Percentiles rank a stretch among this genome's conserved stretches.
phyloP scores from a whole-genome alignment of 2,888 invertebrate species.

The Leucoptera coffeella region DNA sequence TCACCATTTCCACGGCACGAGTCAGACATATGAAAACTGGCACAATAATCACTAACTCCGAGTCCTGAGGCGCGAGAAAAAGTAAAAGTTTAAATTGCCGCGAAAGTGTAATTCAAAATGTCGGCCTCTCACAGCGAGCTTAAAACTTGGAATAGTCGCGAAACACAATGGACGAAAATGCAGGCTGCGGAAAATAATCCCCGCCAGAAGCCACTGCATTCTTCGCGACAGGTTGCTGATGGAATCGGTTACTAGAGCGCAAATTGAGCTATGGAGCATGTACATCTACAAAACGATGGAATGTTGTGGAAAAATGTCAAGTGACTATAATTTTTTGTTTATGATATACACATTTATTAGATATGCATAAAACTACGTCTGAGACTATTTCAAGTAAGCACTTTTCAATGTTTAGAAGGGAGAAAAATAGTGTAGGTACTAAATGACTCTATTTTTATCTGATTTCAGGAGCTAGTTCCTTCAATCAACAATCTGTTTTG shows the following conservation, averaged over 20 bases:
- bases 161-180: slow-evolving; percentile 29
- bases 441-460: too few species aligned
- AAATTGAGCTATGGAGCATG: slow-evolving; percentile 20
- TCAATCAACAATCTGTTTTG: too few species aligned
- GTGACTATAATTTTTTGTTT: too few species aligned
- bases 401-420: too few species aligned
- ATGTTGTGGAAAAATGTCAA: too few species aligned
- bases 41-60: slow-evolving; percentile 5
- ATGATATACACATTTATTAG: too few species aligned
- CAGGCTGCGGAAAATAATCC: slow-evolving; percentile 42
- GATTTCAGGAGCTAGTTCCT: too few species aligned
- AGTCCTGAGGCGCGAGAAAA: slow-evolving; percentile 8
- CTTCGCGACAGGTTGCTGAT: slow-evolving; percentile 8
- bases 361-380: too few species aligned
- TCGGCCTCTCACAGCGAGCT: slow-evolving; percentile 28
- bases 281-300: too few species aligned
- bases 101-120: slow-evolving; percentile 7
- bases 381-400: too few species aligned
- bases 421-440: too few species aligned
- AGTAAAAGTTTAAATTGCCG: slow-evolving; percentile 16
- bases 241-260: slow-evolving; percentile 28
- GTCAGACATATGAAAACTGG: slow-evolving; percentile 22
- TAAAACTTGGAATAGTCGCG: slow-evolving; percentile 31
- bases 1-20: slow-evolving; percentile 37
- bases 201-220: slow-evolving; percentile 26